Base-by-base conservation (phyloP, 2,888 invertebrate genomes). In the Ophioninae sp. region DNA sequence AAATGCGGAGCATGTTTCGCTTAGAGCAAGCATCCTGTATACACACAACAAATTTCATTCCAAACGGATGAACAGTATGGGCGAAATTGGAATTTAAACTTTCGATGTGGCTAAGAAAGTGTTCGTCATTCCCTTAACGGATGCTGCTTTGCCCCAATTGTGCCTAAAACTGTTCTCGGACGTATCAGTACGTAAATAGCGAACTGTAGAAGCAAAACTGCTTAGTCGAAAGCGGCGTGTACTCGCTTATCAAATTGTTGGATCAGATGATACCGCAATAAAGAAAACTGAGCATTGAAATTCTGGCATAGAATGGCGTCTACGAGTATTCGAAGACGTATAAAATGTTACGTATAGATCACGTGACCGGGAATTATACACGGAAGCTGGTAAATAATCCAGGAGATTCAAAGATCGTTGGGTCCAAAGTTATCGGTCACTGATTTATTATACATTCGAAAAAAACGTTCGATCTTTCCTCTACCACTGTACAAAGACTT, bases 241-340 rank as follows among this genome's bases (percentile, higher is more conserved):
- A 64, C 59, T 65, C 62, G 30, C 57, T 10, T 64, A 69, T 83
- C 73, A 17, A 20, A 57, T 39, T 50, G 64, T 59, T 20, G 64
- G 74, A 74, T 77, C 50, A 75, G 65, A 81, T 70, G 23, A 74
- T 78, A 81, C 64, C 74, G 17, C 7, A 23, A 57, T 17, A 65
- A 74, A 37, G 21, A 56, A 64, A 62, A 56, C 23, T 6, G 21
- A 23, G 59, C n/a, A 64, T 70, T 61, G 41, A 59, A 44, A 73
- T 69, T 74, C 56, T 30, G 21, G 37, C 44, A 37, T 37, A 39
- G n/a, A 73, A 68, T 44, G 7, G 20, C 7, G 57, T 21, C 61
- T n/a, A 57, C 30, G 73, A 62, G 20, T 39, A 13, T 41, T 57
- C 6, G 41, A 50, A 13, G 64, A 50, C 61, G 50, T 59, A 50